Conservation (phyloP, 30 jellyfish, hydroid and myxozoan genomes). For the Turritopsis dohrnii region DNA sequence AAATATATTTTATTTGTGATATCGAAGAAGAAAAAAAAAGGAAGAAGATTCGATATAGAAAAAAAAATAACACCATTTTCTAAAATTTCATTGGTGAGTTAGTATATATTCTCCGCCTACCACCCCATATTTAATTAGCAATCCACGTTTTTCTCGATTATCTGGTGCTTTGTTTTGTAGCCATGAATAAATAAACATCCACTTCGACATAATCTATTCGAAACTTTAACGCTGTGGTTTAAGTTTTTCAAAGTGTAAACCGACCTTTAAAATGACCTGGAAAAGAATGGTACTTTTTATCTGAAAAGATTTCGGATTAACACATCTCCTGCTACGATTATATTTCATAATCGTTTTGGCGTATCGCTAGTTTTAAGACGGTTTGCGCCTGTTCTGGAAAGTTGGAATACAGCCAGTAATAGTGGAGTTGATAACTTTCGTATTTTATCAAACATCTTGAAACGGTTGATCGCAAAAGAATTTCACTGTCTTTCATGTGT, state of each 20-base stretch:
- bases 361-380: no score
- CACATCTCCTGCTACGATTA: no score
- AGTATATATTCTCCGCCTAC: not conserved
- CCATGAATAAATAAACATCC: not conserved
- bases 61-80: not conserved
- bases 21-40: not conserved
- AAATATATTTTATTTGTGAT: not conserved
- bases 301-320: no score
- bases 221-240: not conserved
- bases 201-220: not conserved
- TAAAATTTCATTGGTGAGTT: not conserved
- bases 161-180: not conserved
- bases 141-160: not conserved
- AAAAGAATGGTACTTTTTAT: no score
- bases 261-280: not conserved
- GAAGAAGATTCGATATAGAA: not conserved
- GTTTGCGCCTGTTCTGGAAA: no score
- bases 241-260: not conserved
- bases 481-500: no score
- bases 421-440: no score
- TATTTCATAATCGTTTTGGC: no score
- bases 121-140: not conserved
- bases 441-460: no score
- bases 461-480: no score
- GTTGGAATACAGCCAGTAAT: no score